Conservation (phyloP, 2,797 vertebrate species). For the Acipenser ruthenus region DNA sequence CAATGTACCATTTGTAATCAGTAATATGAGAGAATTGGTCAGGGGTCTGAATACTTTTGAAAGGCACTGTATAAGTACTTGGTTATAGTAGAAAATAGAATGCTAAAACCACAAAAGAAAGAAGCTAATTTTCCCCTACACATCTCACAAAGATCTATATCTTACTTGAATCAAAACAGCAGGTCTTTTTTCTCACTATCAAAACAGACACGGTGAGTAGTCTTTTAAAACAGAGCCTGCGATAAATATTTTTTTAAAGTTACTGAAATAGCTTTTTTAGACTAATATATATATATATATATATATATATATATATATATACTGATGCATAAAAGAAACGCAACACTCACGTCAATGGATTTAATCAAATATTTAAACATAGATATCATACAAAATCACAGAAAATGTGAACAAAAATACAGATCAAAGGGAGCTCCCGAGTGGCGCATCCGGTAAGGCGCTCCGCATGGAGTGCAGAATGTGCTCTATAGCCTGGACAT, state of each 20-base stretch:
- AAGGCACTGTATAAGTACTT: slow-evolving; percentile 33
- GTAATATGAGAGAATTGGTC: too few species aligned
- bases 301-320: slow-evolving; percentile 25
- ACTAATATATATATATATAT: slow-evolving; percentile 31
- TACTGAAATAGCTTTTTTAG: slow-evolving; percentile 47
- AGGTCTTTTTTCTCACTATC: not conserved
- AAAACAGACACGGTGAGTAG: not conserved
- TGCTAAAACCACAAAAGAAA: not conserved
- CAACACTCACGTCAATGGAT: slow-evolving; percentile 44
- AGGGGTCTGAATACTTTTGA: too few species aligned
- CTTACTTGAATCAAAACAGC: slow-evolving; percentile 3
- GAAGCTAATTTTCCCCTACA: not conserved
- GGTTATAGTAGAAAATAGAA: slow-evolving; percentile 12
- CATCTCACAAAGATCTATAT: slow-evolving; percentile 1
- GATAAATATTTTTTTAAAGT: slow-evolving; percentile 51
- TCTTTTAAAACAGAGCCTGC: slow-evolving; percentile 3
- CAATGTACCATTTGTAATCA: too few species aligned
- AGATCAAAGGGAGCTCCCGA: too few species aligned
- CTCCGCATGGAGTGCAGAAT: too few species aligned
- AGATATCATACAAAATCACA: slow-evolving; percentile 47
- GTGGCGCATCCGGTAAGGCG: too few species aligned
- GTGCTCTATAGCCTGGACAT: too few species aligned
- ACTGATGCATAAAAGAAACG: slow-evolving; percentile 5
- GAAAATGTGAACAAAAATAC: slow-evolving; percentile 32
- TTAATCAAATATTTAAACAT: slow-evolving; percentile 59